phyloP scores from a whole-genome alignment of 2,113 vertebrate genomes.

The Phrynocephalus versicolor region DNA sequence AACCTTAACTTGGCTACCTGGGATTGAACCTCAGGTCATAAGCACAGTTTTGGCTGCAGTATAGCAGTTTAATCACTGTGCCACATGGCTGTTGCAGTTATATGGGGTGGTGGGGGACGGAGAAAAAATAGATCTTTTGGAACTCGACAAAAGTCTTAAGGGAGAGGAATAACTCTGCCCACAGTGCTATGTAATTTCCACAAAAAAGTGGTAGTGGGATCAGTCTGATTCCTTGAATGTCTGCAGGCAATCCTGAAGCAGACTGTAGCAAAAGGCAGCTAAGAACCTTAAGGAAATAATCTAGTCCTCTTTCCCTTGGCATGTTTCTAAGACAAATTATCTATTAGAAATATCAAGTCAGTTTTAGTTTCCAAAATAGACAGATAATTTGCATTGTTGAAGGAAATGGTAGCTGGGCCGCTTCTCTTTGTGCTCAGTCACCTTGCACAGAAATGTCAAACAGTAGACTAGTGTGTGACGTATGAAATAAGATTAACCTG shows the following conservation, averaged over 20 bases:
- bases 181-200: neutral
- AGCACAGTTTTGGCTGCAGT: no score
- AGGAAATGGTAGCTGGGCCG: neutral
- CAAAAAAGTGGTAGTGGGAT: neutral
- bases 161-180: neutral
- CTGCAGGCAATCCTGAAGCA: neutral
- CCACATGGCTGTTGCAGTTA: no score
- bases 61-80: no score
- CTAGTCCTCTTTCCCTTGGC: neutral
- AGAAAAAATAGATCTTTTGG: neutral
- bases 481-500: neutral
- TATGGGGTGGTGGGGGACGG: no score
- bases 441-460: neutral
- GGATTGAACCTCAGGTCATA: no score
- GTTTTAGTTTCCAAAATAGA: neutral
- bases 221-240: neutral
- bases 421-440: neutral
- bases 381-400: neutral
- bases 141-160: neutral
- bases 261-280: neutral
- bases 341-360: neutral
- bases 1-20: no score
- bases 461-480: neutral
- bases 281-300: neutral
- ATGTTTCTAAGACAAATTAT: neutral